A percentile compares a stretch with the other conserved stretches of the same genome.
Evolutionary conservation across 2,888 invertebrate species (phyloP).

Genomic region (Leptinotarsa peninsularis): DNA sequence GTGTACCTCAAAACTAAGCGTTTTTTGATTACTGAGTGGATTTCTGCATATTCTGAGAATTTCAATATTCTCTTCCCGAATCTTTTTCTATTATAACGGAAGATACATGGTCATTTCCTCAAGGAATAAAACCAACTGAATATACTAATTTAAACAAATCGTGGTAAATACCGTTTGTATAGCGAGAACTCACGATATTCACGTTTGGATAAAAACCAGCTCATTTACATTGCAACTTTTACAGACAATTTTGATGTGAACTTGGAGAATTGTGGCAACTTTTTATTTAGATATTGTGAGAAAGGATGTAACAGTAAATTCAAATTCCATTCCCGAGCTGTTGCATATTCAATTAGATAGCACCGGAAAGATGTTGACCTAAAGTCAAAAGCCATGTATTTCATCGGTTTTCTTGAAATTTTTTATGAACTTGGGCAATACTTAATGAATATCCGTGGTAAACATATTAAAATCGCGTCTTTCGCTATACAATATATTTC

Average conservation of each 20-base stretch:
- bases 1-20: no score
- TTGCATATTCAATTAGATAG: conserved; percentile 18
- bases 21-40: no score
- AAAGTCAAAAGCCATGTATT: neutral
- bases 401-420: no score
- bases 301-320: conserved; percentile 27
- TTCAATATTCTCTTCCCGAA: no score
- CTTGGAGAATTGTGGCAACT: conserved; percentile 13
- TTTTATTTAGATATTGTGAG: conserved; percentile 12
- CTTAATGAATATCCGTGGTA: no score
- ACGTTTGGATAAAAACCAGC: conserved; percentile 14
- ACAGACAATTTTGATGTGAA: conserved; percentile 10
- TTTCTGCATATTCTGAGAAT: no score
- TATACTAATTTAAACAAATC: conserved; percentile 10
- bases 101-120: neutral
- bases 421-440: no score
- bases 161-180: neutral
- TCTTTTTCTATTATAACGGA: no score
- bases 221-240: conserved; percentile 17
- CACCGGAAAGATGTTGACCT: neutral
- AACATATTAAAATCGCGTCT: no score
- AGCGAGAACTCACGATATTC: conserved; percentile 8
- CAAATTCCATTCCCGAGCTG: conserved; percentile 21
- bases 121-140: neutral
- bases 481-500: no score